Percentiles rank a stretch among this genome's conserved stretches.
Conservation (phyloP, 2,113 vertebrate genomes). For the Spilogale gracilis region DNA sequence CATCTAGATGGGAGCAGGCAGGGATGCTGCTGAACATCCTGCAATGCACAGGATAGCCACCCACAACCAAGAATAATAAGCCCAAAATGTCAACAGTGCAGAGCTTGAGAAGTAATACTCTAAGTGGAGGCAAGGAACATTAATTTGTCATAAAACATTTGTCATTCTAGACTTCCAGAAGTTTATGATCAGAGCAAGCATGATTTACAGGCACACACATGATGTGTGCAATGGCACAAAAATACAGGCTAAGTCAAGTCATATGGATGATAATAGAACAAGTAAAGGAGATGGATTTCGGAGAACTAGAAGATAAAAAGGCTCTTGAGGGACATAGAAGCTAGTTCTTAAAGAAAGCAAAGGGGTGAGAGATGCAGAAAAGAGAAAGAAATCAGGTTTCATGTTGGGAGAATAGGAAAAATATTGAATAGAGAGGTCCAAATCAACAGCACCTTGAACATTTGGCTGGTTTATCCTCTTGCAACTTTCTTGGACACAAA, state of each 20-base stretch:
- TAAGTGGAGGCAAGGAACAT: background rate
- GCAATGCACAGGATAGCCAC: background rate
- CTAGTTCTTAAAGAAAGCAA: background rate
- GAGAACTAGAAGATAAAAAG: background rate
- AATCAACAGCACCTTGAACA: background rate
- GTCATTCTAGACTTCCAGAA: background rate
- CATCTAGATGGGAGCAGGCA: background rate
- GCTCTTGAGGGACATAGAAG: background rate
- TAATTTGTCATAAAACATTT: background rate
- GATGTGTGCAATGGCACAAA: background rate
- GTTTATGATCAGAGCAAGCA: background rate
- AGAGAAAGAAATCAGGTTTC: background rate
- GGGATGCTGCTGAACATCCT: background rate
- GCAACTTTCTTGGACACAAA: background rate
- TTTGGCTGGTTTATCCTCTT: background rate
- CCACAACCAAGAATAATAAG: background rate
- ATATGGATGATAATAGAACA: background rate
- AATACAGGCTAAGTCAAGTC: background rate
- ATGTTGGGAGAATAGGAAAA: background rate
- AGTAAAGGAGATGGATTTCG: background rate
- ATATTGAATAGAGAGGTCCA: background rate
- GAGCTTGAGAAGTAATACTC: background rate
- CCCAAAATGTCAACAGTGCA: background rate
- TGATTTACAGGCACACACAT: background rate
- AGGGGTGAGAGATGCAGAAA: background rate